Evolutionary conservation across 2,888 invertebrate species (phyloP).

Genomic region (Dysmachus trigonus): DNA sequence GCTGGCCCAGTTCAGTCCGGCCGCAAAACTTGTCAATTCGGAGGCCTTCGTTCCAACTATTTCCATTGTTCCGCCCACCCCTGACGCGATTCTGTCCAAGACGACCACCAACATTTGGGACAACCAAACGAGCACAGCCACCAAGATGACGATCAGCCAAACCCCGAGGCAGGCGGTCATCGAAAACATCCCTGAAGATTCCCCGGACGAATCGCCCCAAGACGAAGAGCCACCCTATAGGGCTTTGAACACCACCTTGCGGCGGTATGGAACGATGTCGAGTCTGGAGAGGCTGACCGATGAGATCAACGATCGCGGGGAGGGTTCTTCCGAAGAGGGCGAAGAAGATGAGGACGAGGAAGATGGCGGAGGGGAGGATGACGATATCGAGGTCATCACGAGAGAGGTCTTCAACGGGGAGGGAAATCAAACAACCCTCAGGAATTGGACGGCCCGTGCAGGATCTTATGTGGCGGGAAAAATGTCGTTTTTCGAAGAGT

Average conservation of each 20-base stretch:
- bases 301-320: constrained; percentile 58
- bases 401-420: constrained; percentile 52
- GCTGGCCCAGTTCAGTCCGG: constrained; percentile 67
- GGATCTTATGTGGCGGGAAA: constrained; percentile 85
- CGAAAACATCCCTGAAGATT: constrained; percentile 68
- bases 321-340: constrained; percentile 67
- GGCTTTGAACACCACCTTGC: constrained; percentile 68
- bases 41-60: constrained; percentile 71
- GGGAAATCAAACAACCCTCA: constrained; percentile 46
- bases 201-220: constrained; percentile 75
- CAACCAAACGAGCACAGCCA: constrained; percentile 57
- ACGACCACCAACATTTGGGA: constrained; percentile 63
- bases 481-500: constrained; percentile 76
- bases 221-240: constrained; percentile 80
- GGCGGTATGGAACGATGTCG: constrained; percentile 76
- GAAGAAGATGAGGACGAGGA: constrained; percentile 51
- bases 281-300: constrained; percentile 75
- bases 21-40: constrained; percentile 67
- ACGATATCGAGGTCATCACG: constrained; percentile 54
- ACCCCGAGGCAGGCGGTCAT: constrained; percentile 57
- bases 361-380: constrained; percentile 48
- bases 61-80: constrained; percentile 79
- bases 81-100: constrained; percentile 67
- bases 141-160: constrained; percentile 64
- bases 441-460: constrained; percentile 81